Base-by-base conservation (phyloP, 1,140 invertebrate genomes). In the Anagrus nilaparvatae region DNA sequence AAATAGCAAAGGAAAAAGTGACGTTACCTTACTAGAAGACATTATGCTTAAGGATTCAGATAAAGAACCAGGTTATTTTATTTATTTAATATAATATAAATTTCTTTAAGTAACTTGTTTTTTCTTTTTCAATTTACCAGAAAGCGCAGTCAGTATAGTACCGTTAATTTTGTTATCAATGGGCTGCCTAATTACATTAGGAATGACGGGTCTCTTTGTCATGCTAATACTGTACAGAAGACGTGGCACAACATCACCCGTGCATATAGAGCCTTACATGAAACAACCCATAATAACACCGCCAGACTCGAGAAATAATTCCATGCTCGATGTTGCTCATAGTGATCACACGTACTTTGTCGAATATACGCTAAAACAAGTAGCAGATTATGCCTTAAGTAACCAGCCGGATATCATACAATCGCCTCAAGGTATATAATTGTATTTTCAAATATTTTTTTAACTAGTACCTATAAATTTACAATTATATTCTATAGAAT, bases 41-140 rank as follows among this genome's bases (percentile, higher is more conserved):
- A 85, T 87, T 52, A 82, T 84, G 41, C 78, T 90, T 51, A 84
- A 84, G 58, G 86, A 88, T 61, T 84, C 87, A 4, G 87, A 88
- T 52, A 87, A 83, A 58, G 76, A 84, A 56, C 79, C 84, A 66
- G 84, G 87, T 89, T 72, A 71, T 61, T 58, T n/a, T n/a, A 37
- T 29, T 33, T 42, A 38, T 32, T 37, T 36, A 21, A 41, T 23
- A 29, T 19, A 44, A 9, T 27, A 35, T 6, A 25, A 33, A 13
- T 28, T 24, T 40, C 29, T 20, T 30, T n/a, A 29, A 24, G 27
- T 21, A 34, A 18, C 25, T 45, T 17, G 32, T 12, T 12, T 31
- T 33, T 12, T 39, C 32, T 44, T 29, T 48, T 14, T 23, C 13
- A 29, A 39, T 37, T 56, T 70, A 60, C 40, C 58, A 80, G 78